Conservation (phyloP, 2,797 vertebrate species). For the Limosa lapponica region DNA sequence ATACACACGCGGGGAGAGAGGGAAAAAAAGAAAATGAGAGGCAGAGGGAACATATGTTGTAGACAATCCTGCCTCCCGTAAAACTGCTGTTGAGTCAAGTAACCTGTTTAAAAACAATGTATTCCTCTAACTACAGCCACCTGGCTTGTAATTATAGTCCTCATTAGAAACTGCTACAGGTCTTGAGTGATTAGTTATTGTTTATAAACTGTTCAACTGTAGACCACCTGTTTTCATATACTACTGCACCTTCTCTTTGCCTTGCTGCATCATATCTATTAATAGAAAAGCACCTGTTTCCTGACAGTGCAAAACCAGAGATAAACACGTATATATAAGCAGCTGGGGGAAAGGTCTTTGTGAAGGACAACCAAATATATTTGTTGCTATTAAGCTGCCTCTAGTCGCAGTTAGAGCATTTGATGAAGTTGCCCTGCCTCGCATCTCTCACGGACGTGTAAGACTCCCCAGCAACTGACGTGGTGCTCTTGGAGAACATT, state of each 20-base stretch:
- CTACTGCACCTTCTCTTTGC: slow-evolving; percentile 74
- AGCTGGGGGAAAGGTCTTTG: slow-evolving; percentile 78
- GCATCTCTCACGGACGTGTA: not conserved
- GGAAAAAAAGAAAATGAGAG: not conserved
- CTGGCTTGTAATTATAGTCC: slow-evolving; percentile 81
- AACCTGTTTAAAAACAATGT: slow-evolving; percentile 74
- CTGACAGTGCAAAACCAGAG: slow-evolving; percentile 77
- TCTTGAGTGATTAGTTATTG: slow-evolving; percentile 87
- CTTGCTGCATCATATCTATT: slow-evolving; percentile 74
- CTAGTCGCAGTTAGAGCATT: not conserved
- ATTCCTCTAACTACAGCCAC: slow-evolving; percentile 85
- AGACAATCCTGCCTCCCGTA: slow-evolving; percentile 55
- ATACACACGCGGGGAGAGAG: fast-evolving
- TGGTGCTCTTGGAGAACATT: not conserved
- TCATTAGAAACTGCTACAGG: slow-evolving; percentile 84
- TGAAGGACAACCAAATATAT: slow-evolving; percentile 63
- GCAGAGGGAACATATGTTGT: slow-evolving; percentile 60
- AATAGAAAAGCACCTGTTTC: slow-evolving; percentile 90
- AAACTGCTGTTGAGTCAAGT: slow-evolving; percentile 62
- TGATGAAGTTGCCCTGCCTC: not conserved
- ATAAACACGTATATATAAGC: slow-evolving; percentile 48
- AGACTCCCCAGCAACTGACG: not conserved
- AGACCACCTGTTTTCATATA: slow-evolving; percentile 85
- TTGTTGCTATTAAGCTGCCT: slow-evolving; percentile 42
- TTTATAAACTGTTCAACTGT: slow-evolving; percentile 78